A percentile compares a stretch with the other conserved stretches of the same genome.
phyloP scores from a whole-genome alignment of 1,140 invertebrate species.

The Triops longicaudatus region DNA sequence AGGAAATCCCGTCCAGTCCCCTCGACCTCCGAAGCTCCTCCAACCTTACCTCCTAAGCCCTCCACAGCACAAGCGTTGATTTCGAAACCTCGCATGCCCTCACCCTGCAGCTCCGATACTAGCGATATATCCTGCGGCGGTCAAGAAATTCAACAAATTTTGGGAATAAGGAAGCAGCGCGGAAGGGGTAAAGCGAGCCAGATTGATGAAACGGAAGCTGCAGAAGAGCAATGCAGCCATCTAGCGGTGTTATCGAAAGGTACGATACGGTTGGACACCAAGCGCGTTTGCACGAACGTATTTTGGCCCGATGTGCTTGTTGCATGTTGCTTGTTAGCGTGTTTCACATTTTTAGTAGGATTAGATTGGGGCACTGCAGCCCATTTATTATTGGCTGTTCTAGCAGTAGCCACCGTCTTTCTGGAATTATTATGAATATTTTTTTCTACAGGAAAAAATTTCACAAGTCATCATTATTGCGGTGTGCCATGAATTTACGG shows the following conservation, averaged over 20 bases:
- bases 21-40: not conserved
- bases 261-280: not conserved
- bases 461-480: too few relatives aligned
- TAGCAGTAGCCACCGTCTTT: slow-evolving; percentile 58
- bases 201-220: not conserved
- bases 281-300: not conserved
- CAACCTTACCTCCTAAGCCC: slow-evolving; percentile 18
- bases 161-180: slow-evolving; percentile 16
- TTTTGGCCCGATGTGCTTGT: slow-evolving; percentile 23
- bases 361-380: slow-evolving; percentile 56
- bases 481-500: too few relatives aligned
- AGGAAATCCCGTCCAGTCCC: slow-evolving; percentile 4
- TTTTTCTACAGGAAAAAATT: too few relatives aligned
- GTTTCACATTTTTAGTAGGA: slow-evolving; percentile 51
- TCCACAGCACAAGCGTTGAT: not conserved
- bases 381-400: slow-evolving; percentile 45
- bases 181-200: not conserved
- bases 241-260: not conserved
- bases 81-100: slow-evolving; percentile 27
- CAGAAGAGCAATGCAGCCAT: not conserved
- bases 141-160: slow-evolving; percentile 24
- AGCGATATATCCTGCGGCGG: slow-evolving; percentile 24
- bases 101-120: slow-evolving; percentile 27
- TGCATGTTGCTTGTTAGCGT: slow-evolving; percentile 56
- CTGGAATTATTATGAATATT: slow-evolving; percentile 34